Conservation (phyloP, 2,113 vertebrate species). For the Zingel zingel region DNA sequence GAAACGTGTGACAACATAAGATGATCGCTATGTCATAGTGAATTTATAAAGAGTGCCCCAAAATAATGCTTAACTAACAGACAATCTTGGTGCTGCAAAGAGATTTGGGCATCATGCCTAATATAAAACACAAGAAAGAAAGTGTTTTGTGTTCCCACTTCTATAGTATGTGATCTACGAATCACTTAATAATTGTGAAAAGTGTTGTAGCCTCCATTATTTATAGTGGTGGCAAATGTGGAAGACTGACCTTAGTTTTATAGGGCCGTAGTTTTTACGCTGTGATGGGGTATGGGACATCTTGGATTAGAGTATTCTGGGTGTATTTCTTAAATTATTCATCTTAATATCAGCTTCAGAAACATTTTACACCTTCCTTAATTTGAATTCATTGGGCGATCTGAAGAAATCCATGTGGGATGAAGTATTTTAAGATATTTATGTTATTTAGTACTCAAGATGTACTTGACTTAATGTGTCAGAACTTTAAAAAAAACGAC, state of each 20-base stretch:
- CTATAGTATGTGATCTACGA: conserved; percentile 67
- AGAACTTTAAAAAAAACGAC: background rate
- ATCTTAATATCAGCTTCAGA: conserved; percentile 34
- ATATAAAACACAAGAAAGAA: background rate
- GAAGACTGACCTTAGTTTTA: conserved; percentile 78
- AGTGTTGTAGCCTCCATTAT: conserved; percentile 55
- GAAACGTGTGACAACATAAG: background rate
- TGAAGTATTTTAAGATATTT: conserved; percentile 23
- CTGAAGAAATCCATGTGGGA: background rate
- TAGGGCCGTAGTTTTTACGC: conserved; percentile 63
- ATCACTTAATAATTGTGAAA: conserved; percentile 60
- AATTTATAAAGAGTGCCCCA: conserved; percentile 11
- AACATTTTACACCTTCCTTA: conserved; percentile 5
- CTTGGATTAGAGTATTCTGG: conserved; percentile 41
- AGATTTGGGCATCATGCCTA: conserved; percentile 25
- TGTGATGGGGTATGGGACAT: conserved; percentile 26
- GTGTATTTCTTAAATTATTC: conserved; percentile 26
- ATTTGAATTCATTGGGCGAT: background rate
- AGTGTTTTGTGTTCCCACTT: conserved; percentile 29
- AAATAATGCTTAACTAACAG: conserved; percentile 44
- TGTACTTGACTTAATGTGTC: background rate
- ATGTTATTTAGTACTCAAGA: conserved; percentile 3
- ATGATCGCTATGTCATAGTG: background rate
- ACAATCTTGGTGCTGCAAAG: conserved; percentile 53
- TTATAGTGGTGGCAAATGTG: conserved; percentile 38